Percentiles rank a stretch among this genome's conserved stretches.
Evolutionary conservation across 2,797 vertebrate genomes (phyloP).

Genomic region (Protonibea diacanthus): DNA sequence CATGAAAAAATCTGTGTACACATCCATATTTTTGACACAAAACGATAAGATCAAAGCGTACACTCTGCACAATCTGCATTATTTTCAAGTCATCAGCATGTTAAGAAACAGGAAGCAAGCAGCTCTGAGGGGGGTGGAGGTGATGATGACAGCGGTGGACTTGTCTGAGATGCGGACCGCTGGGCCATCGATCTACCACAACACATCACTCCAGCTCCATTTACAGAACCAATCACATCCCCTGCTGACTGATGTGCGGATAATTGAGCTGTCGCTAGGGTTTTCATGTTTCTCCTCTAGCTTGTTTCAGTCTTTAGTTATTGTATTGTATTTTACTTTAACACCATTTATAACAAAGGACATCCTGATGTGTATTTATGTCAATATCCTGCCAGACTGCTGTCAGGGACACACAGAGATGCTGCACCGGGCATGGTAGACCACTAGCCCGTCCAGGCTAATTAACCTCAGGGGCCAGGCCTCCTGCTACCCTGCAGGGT

Average conservation of each 20-base stretch:
- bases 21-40: conserved; percentile 26
- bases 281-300: conserved; percentile 78
- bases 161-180: conserved; percentile 69
- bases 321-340: conserved; percentile 83
- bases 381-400: conserved; percentile 75
- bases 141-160: conserved; percentile 67
- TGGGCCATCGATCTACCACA: conserved; percentile 81
- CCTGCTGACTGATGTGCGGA: conserved; percentile 83
- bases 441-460: conserved; percentile 77
- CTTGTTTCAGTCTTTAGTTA: conserved; percentile 73
- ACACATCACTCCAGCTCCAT: conserved; percentile 78
- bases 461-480: conserved; percentile 81
- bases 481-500: conserved; percentile 79
- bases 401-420: conserved; percentile 72
- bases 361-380: conserved; percentile 80
- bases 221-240: conserved; percentile 82
- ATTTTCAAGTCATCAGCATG: conserved; percentile 60
- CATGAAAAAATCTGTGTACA: background rate
- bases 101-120: conserved; percentile 57
- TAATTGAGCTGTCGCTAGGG: conserved; percentile 84
- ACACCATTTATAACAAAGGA: conserved; percentile 78
- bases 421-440: conserved; percentile 59
- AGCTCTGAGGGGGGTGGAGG: conserved; percentile 55
- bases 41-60: conserved; percentile 21
- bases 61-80: conserved; percentile 39